Evolutionary conservation across 2,888 invertebrate genomes (phyloP), one percentile per base, ranked within the genome.

Genomic region (Drosophila mettleri): DNA sequence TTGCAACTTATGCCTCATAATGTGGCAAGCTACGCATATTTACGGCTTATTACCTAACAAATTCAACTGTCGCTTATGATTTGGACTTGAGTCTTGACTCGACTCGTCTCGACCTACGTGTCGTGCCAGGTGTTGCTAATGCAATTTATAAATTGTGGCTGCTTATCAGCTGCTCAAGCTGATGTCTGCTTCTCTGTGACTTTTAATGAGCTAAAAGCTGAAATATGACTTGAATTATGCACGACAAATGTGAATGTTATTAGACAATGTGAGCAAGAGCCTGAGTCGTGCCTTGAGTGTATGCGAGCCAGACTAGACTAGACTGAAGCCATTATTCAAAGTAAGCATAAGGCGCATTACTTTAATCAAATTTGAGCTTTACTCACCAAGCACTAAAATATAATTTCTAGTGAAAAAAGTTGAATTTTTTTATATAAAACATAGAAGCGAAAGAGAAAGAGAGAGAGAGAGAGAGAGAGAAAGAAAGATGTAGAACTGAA

Each of bases 61-160:
- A 77, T 61, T 71, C 74, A 74, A 69, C 74, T 81, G 81, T 81
- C 84, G 67, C 76, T 67, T 80, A 68, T 74, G 78, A 81, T 82
- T 79, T 69, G 49, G 49, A 51, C 48, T 61, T 20, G 58, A 49
- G 51, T 7, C 51, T 24, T 48, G 45, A 16, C 14, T 78, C 16
- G 38, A 38, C 36, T 20, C n/a, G 31, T 27, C 10, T 9, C 18
- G 29, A 33, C 14, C 33, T 16, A 39, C 18, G 29, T 51, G 43
- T 34, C 41, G n/a, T 46, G 49, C 24, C 67, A 76, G 43, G 74
- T 81, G 82, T 71, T 62, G 24, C 60, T 76, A 86, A 86, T 86
- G 69, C 79, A 78, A 86, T 86, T 86, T 81, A 75, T 74, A 62
- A 72, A 70, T 62, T 79, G 58, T 34, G 52, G 34, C 57, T 54